These are phyloP conservation scores for Drosophila sp. DNA, from an alignment of 1,140 invertebrate species.

Conservation along the genomic window DNA sequence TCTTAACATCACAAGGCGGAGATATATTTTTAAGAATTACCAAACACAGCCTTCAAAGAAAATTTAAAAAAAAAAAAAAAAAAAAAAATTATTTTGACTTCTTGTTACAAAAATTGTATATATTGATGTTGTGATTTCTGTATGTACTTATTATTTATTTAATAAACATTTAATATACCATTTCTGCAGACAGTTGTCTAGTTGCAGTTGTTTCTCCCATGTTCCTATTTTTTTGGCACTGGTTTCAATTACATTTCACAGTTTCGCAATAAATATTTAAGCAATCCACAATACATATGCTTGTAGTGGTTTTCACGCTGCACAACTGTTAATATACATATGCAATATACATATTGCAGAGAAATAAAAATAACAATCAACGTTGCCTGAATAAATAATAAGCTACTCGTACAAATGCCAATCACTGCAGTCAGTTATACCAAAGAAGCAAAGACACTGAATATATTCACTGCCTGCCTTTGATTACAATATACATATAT, in stretches of 20 bases:
- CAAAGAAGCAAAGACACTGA: conserved; percentile 3
- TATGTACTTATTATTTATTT: no score
- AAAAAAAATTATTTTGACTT: no score
- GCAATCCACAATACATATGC: conserved; percentile 7
- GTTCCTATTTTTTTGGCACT: neutral
- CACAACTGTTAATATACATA: conserved; percentile 19
- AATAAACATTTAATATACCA: no score
- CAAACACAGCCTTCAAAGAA: no score
- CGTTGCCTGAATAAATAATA: conserved; percentile 41
- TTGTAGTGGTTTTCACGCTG: conserved; percentile 1
- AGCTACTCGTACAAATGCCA: conserved; percentile 20
- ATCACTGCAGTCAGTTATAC: conserved; percentile 17
- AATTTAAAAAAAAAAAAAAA: no score
- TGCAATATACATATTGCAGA: conserved; percentile 20
- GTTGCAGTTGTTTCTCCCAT: neutral
- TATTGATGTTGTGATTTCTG: no score
- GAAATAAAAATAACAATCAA: conserved; percentile 33
- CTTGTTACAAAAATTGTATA: no score
- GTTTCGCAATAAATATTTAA: conserved; percentile 36
- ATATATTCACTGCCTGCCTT: conserved; percentile 12
- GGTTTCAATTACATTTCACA: conserved; percentile 13
- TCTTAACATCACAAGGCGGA: no score
- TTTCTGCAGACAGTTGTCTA: neutral
- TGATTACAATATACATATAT: no score
- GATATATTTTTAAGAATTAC: no score